phyloP scores from a whole-genome alignment of 2,113 vertebrate species.

The Oreochromis niloticus region DNA sequence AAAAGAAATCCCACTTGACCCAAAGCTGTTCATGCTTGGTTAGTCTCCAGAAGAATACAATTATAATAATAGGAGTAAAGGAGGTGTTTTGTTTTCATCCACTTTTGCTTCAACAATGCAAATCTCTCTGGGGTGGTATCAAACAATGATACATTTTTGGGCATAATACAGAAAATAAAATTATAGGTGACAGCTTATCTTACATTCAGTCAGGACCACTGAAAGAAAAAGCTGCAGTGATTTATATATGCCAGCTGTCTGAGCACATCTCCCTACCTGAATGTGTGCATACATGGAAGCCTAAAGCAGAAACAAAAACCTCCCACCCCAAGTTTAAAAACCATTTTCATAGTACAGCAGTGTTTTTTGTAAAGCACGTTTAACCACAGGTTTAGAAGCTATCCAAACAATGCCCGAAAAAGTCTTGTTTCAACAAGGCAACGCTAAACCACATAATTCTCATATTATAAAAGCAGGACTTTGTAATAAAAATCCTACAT shows the following conservation, averaged over 20 bases:
- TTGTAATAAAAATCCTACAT: background rate
- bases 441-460: background rate
- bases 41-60: background rate
- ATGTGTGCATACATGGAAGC: background rate
- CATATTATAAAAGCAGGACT: background rate
- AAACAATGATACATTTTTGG: background rate
- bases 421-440: background rate
- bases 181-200: background rate
- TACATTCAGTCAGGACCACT: background rate
- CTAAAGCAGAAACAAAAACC: background rate
- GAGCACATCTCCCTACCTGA: background rate
- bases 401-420: background rate
- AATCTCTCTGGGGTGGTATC: background rate
- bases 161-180: background rate
- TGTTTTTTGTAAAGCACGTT: background rate
- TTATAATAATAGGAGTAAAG: background rate
- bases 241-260: background rate
- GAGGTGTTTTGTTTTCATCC: background rate
- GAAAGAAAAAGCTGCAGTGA: background rate
- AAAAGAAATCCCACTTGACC: background rate
- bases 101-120: background rate
- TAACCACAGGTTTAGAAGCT: background rate
- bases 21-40: background rate
- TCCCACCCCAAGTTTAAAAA: background rate
- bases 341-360: background rate